These are phyloP conservation scores for Antedon bifida DNA, from an alignment of 35 echinoderm and acorn worm genomes.

Conservation along the genomic window DNA sequence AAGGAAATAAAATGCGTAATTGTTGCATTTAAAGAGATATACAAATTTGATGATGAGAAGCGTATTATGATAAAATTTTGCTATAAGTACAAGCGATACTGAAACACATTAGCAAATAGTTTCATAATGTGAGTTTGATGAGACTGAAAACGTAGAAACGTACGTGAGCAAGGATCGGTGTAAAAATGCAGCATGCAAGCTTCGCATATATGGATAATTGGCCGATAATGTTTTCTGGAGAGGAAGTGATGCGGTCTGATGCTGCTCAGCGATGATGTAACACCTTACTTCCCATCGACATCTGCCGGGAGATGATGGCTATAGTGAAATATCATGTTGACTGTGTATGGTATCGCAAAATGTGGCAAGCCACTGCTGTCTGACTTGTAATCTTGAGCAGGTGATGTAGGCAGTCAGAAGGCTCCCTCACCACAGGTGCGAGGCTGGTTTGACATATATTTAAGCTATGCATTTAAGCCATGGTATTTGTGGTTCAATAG, in stretches of 20 bases:
- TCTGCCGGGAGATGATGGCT: neutral
- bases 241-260: neutral
- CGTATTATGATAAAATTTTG: no score
- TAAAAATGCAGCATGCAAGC: neutral
- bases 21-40: no score
- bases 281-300: neutral
- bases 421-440: no score
- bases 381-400: no score
- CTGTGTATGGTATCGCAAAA: neutral
- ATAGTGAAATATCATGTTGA: neutral
- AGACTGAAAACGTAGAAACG: neutral
- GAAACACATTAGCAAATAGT: neutral
- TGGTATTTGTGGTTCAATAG: no score
- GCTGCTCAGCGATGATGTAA: neutral
- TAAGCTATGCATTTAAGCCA: no score
- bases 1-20: no score
- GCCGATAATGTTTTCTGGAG: neutral
- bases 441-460: no score
- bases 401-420: no score
- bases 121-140: neutral
- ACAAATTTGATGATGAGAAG: no score
- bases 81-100: no score
- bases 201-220: neutral
- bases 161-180: neutral
- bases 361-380: neutral